These are phyloP conservation scores for Phrynosoma platyrhinos DNA, from an alignment of 2,113 vertebrate species.

Conservation along the genomic window DNA sequence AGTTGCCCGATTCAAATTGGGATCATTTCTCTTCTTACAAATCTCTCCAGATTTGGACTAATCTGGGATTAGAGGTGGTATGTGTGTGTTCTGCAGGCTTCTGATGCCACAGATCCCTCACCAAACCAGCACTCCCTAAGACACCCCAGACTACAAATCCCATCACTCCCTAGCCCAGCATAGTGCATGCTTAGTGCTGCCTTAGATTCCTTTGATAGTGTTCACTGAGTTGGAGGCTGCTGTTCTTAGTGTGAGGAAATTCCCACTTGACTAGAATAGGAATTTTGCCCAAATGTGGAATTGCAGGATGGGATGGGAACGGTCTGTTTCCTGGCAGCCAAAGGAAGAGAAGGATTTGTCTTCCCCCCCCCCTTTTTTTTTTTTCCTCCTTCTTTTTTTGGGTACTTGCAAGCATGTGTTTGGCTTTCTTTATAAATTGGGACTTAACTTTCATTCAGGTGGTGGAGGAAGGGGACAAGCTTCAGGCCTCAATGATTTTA, in stretches of 20 bases:
- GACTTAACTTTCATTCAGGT: neutral
- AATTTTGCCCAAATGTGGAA: slow-evolving; percentile 28
- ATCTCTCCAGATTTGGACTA: neutral
- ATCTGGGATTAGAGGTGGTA: too few species aligned
- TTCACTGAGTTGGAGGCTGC: neutral
- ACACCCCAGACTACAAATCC: neutral
- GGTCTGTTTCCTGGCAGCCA: slow-evolving; percentile 36
- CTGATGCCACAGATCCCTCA: too few species aligned
- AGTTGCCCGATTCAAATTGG: neutral
- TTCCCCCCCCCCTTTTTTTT: too few species aligned
- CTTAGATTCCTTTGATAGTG: neutral
- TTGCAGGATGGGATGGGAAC: slow-evolving; percentile 36
- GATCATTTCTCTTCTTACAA: neutral
- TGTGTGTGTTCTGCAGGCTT: neutral
- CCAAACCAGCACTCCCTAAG: too few species aligned
- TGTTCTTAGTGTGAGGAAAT: slow-evolving; percentile 23
- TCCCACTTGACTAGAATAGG: slow-evolving; percentile 37
- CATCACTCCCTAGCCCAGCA: neutral
- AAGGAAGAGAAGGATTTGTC: slow-evolving; percentile 12
- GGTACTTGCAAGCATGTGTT: neutral
- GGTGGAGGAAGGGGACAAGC: neutral
- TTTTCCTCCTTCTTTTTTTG: neutral
- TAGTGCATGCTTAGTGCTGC: neutral
- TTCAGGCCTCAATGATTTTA: neutral
- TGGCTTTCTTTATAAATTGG: neutral